Percentiles rank a stretch among this genome's conserved stretches.
phyloP scores from a whole-genome alignment of 2,797 vertebrate species.

The Yasuhikotakia modesta region DNA sequence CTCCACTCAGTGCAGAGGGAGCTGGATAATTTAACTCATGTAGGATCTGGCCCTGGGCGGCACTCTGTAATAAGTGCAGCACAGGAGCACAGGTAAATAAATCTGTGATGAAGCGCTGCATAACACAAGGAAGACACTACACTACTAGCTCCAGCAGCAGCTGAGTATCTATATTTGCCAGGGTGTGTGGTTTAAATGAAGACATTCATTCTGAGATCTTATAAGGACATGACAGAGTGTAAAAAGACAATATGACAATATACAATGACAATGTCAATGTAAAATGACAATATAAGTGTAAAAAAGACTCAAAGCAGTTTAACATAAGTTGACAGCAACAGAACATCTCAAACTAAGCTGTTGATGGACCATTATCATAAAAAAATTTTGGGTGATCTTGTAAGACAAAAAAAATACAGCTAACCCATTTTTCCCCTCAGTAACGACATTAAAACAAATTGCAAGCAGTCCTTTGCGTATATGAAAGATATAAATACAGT shows the following conservation, averaged over 20 bases:
- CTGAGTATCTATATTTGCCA: slow-evolving; percentile 9
- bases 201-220: slow-evolving; percentile 15
- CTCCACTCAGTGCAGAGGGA: slow-evolving; percentile 30
- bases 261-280: too few relatives aligned
- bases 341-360: not conserved
- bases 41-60: slow-evolving; percentile 11
- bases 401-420: not conserved
- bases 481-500: slow-evolving; percentile 7
- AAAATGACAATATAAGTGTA: too few relatives aligned
- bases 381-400: not conserved
- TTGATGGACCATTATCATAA: not conserved
- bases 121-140: slow-evolving; percentile 13
- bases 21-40: slow-evolving; percentile 44
- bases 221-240: slow-evolving; percentile 13
- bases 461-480: not conserved
- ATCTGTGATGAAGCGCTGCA: slow-evolving; percentile 47
- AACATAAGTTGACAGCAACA: not conserved
- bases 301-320: slow-evolving; percentile 2
- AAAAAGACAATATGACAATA: too few relatives aligned
- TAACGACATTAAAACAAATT: slow-evolving; percentile 2
- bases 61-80: slow-evolving; percentile 40
- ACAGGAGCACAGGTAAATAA: slow-evolving; percentile 48
- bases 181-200: not conserved
- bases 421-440: slow-evolving; percentile 13
- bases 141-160: not conserved